Evolutionary conservation across 2,888 invertebrate genomes (phyloP).

Genomic region (Piscicola geometra): DNA sequence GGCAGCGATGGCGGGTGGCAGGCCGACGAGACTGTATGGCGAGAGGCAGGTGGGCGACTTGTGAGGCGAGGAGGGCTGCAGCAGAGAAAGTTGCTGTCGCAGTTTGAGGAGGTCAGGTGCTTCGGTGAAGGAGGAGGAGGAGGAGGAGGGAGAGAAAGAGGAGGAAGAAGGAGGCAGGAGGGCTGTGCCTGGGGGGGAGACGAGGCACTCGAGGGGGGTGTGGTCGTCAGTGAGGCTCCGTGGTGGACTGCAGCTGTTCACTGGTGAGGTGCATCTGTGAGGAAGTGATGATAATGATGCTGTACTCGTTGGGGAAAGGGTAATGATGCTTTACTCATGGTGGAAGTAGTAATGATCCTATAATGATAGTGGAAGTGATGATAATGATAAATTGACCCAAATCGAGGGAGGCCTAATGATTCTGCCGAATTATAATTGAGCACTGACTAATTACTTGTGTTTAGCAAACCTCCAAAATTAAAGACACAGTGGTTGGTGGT

Average conservation of each 20-base stretch:
- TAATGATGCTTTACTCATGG: no score
- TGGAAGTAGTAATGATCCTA: no score
- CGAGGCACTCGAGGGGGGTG: constrained; percentile 45
- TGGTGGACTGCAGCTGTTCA: not conserved
- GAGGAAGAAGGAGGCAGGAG: constrained; percentile 40
- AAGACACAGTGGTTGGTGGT: no score
- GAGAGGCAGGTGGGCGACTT: not conserved
- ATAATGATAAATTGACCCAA: no score
- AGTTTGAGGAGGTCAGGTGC: constrained; percentile 13
- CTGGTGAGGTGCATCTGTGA: not conserved
- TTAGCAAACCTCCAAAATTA: no score
- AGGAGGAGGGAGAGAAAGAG: constrained; percentile 15
- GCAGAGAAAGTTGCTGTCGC: constrained; percentile 53
- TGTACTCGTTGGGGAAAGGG: no score
- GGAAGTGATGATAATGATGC: no score
- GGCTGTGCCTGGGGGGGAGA: constrained; percentile 51
- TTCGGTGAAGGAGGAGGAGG: constrained; percentile 11
- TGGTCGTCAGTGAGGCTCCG: constrained; percentile 3
- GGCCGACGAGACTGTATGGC: constrained; percentile 23
- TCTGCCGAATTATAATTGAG: no score
- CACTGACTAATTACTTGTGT: no score
- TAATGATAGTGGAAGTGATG: no score
- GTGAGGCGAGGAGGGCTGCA: not conserved
- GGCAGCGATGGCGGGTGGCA: constrained; percentile 47
- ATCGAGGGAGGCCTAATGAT: no score